Base-by-base conservation (phyloP, 2,113 vertebrate genomes). In the Pseudorasbora parva region DNA sequence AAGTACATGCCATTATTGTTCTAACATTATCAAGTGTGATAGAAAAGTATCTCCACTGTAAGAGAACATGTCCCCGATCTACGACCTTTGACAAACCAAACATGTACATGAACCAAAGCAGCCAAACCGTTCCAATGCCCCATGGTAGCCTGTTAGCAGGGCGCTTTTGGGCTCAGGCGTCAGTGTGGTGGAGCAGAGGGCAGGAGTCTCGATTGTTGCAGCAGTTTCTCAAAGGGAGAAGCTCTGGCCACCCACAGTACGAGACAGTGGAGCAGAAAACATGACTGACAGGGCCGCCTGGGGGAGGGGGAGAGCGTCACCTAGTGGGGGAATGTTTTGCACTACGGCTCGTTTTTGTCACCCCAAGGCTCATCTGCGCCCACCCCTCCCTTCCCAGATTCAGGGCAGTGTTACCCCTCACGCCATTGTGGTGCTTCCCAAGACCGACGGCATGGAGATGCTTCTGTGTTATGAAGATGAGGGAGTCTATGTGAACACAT, bases 371-470 rank as follows among this genome's bases (percentile, higher is more conserved):
- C 85, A 88, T 84, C 86, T 87, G 86, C 86, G 89, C 77, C 87
- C 84, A 88, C 83, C 86, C 88, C 84, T 72, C 81, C 87, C 88
- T 91, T 76, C 88, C 88, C 95, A 99, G 98, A 99, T 99, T 95
- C 98, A 99, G 95, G 96, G 97, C 94, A 98, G 96, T 94, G 97
- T 99, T 91, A 98, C 96, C 90, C 97, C 98, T 87, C 98, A 99
- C 73, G 97, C 98, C 94, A 99, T 99, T 88, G 97, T 99, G 94
- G 97, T 99, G 92, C 95, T 99, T 93, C 98, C 98, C 89, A 99
- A 98, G 94, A 99, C 98, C 41, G 98, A 99, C 74, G 98, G 98
- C 87, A 99, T 99, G 98, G 98, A 99, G 94, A 98, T 99, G 98
- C 96, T 99, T 75, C 96, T 99, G 91, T 99, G 98, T 93, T 99